Evolutionary conservation across 2,797 vertebrate genomes (phyloP), one percentile per base, ranked within the genome.

Genomic region (Syncerus caffer): DNA sequence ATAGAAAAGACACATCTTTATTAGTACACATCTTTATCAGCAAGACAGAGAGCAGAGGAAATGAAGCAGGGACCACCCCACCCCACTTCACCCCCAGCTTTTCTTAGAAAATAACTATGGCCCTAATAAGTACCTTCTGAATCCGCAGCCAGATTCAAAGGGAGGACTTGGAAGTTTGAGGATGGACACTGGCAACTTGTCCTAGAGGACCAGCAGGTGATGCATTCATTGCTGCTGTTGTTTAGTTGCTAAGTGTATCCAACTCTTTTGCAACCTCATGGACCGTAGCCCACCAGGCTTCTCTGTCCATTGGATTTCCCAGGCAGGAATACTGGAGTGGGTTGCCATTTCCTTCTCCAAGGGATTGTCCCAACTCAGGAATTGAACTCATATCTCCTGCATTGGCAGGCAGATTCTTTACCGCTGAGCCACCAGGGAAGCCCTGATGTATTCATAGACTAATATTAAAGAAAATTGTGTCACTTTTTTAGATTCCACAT

Each of bases 191-290:
- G 17, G 21, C 1, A 2, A 21, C 15, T 45, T 3, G 14, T 38
- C 21, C 1, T 9, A 11, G 67, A 45, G 34, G 23, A 55, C 16
- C 2, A 0, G 29, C 9, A 0, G 7, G 64, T 0, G 1, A 14
- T 16, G 5, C 19, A 38, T 23, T 71, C 11, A 38, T 38, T 71
- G 11, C 34, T 71, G 0, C 3, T 38, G 1, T 23, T 38, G 5
- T 23, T 21, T 6, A 23, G 10, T 23, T 71, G 67, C 67, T 38
- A 71, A 71, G 10, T 23, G 34, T 38, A 34, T 71, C 19, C 67
- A 71, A 3, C 67, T 38, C 67, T 71, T 71, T 71, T 71, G 67
- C 34, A 71, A 23, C 11, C 11, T 38, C 19, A 7, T 71, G 67
- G 67, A 71, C 67, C 1, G 0, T 38, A 38, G 34, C 67, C 34